These are phyloP conservation scores for Dipus sagitta DNA, from an alignment of 2,797 vertebrate genomes.

Conservation along the genomic window DNA sequence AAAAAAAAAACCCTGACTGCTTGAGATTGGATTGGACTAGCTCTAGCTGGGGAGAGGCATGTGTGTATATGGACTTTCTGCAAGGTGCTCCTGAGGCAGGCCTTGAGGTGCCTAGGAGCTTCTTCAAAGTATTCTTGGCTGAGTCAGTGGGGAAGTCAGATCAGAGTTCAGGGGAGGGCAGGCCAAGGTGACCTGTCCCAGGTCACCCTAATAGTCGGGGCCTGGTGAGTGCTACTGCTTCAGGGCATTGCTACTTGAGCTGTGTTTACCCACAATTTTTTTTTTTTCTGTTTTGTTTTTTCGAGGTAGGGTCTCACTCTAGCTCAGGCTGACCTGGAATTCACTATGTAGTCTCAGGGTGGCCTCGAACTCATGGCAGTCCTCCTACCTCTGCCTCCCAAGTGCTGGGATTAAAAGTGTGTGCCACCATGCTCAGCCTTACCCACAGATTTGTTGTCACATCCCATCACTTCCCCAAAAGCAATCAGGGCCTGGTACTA, in stretches of 20 bases:
- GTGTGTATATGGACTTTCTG: not conserved
- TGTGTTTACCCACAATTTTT: no score
- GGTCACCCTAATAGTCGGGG: not conserved
- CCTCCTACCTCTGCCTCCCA: no score
- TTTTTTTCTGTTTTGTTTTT: no score
- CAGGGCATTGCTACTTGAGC: not conserved
- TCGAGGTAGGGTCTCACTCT: no score
- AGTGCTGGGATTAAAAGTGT: no score
- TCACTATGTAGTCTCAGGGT: no score
- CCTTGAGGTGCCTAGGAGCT: not conserved
- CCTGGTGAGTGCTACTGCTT: not conserved
- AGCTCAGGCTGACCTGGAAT: no score
- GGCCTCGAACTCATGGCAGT: no score
- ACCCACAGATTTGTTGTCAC: not conserved
- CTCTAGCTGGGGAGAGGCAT: not conserved
- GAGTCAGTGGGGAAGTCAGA: not conserved
- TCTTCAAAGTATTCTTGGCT: not conserved
- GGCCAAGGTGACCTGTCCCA: not conserved
- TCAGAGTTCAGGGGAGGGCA: not conserved
- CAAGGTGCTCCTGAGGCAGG: fast-evolving
- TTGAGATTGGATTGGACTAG: not conserved
- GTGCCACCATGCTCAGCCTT: no score
- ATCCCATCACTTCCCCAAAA: not conserved
- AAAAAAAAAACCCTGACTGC: not conserved
- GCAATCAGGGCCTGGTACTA: not conserved